Percentiles rank a stretch among this genome's conserved stretches.
Evolutionary conservation across 1,140 invertebrate genomes (phyloP).

Genomic region (Drosophila triauraria): DNA sequence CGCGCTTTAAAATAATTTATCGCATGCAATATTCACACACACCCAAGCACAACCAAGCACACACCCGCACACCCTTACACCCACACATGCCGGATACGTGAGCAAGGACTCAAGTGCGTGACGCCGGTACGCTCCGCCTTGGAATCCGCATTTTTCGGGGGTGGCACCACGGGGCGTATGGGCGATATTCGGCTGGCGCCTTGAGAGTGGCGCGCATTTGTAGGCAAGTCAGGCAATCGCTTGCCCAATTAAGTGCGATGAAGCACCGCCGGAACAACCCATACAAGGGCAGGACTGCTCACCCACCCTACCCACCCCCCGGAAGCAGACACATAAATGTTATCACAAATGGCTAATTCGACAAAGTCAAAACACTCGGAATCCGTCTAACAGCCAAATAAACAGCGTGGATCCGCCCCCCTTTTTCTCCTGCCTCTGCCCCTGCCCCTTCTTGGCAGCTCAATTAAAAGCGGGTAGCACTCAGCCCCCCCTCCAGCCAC

Average conservation of each 20-base stretch:
- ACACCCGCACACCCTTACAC: constrained; percentile 4
- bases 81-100: constrained; percentile 39
- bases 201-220: constrained; percentile 53
- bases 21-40: constrained; percentile 70
- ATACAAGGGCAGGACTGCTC: not conserved
- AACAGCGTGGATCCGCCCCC: constrained; percentile 31
- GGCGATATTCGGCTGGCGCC: constrained; percentile 33
- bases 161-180: constrained; percentile 13
- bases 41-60: constrained; percentile 2
- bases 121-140: constrained; percentile 21
- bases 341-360: constrained; percentile 81
- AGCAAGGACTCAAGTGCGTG: constrained; percentile 51
- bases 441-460: constrained; percentile 1
- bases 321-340: constrained; percentile 52
- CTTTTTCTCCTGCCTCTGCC: not conserved
- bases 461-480: constrained; percentile 44
- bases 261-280: constrained; percentile 41
- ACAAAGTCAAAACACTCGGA: constrained; percentile 77
- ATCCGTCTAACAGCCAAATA: constrained; percentile 66
- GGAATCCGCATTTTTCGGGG: constrained; percentile 20
- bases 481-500: not conserved
- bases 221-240: constrained; percentile 80
- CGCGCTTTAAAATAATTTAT: constrained; percentile 81
- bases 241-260: constrained; percentile 76
- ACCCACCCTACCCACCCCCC: constrained; percentile 3